phyloP scores from a whole-genome alignment of 2,113 vertebrate species.

The Xerus inauris region DNA sequence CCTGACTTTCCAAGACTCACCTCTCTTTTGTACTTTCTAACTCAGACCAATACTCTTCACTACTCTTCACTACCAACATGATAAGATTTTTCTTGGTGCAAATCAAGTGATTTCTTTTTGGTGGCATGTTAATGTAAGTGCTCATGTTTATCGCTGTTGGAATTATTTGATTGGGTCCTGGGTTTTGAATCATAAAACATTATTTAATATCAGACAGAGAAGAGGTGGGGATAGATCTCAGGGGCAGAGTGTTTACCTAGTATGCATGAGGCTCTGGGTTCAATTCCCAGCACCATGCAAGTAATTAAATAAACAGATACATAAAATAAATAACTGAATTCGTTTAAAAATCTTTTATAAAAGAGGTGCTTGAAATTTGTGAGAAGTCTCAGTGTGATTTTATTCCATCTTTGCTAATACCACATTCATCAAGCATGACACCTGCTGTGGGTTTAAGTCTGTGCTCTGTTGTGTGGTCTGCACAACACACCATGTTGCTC shows the following conservation, averaged over 20 bases:
- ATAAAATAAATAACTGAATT: no score
- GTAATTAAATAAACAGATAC: no score
- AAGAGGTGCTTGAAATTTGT: not conserved
- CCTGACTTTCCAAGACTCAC: not conserved
- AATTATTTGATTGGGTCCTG: not conserved
- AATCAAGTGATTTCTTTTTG: not conserved
- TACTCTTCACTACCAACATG: not conserved
- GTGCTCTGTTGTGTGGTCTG: not conserved
- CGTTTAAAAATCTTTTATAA: not conserved
- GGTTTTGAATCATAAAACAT: not conserved
- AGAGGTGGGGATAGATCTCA: no score
- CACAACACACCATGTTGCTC: accelerated
- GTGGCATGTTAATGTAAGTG: not conserved
- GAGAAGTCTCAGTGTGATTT: not conserved
- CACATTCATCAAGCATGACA: not conserved
- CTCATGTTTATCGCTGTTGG: not conserved
- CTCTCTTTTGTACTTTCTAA: not conserved
- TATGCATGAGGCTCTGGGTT: no score
- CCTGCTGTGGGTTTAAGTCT: accelerated
- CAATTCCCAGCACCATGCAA: no score
- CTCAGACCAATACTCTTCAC: not conserved
- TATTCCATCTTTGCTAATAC: not conserved
- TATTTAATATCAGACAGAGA: not conserved
- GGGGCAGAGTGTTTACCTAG: no score
- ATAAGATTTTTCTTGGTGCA: not conserved